Base-by-base conservation (phyloP, 2,888 invertebrate species). In the Microctonus brassicae region DNA sequence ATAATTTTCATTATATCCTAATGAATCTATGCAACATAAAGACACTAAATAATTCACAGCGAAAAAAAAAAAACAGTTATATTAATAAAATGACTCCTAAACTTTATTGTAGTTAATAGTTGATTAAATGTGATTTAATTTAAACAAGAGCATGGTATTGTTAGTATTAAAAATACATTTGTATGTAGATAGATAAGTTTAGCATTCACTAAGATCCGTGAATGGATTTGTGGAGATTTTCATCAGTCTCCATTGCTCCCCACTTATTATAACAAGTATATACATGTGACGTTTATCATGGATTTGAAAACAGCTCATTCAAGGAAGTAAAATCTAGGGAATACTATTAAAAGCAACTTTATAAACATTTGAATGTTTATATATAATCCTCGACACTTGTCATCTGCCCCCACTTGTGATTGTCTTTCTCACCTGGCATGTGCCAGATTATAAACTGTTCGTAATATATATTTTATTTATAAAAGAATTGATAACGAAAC, bases 341-440 rank as follows among this genome's bases (percentile, higher is more conserved):
- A 33, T 29, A 34, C 34, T 34, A 17, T 29, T 58, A n/a, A 17
- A 29, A 58, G 17, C 20, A 17, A 17, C 33, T 58, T 7, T 10
- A 29, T 17, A 2, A 4, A 7, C 24, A 55, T 55, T 24, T 55
- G n/a, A 55, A 24, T 26, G 26, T 17, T 47, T 24, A 55, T 55
- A 55, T n/a, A n/a, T n/a, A 55, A 55, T 26, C 55, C 13, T 24
- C n/a, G 26, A 13, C 55, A n/a, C 24, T 55, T 26, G 13, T 55
- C 26, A 55, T 58, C 58, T 24, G 33, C 13, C 29, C 33, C 58
- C 33, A 34, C 58, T 58, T 58, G 29, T 58, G 33, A 33, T 58
- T 34, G 11, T 58, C 34, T n/a, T 58, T 34, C 58, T 7, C 58
- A 58, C 29, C 58, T 33, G 53, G 34, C 58, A 33, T 34, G 33